Conservation (phyloP, 2,888 invertebrate genomes). For the Tachina grossa region DNA sequence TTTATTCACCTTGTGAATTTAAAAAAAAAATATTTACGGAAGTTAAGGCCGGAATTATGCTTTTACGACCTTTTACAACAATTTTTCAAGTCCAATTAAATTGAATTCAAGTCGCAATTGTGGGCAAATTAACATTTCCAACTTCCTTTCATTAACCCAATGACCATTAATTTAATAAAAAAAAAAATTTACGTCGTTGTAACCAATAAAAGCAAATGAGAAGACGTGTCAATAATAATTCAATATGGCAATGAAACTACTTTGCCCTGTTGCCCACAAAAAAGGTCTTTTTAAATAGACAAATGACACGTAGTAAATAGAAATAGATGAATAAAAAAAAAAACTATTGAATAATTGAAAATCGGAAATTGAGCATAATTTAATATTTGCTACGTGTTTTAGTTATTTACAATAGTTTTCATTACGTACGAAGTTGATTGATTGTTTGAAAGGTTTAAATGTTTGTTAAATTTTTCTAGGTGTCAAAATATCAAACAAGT, state of each 20-base stretch:
- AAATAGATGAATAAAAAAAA: constrained; percentile 2
- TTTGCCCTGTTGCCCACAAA: not conserved
- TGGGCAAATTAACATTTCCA: constrained; percentile 35
- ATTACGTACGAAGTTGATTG: constrained; percentile 17
- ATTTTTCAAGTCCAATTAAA: not conserved
- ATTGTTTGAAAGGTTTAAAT: constrained; percentile 17
- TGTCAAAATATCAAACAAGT: constrained; percentile 20
- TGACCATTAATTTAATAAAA: constrained; percentile 12
- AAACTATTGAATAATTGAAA: constrained; percentile 30
- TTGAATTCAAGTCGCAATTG: not conserved
- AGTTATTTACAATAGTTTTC: constrained; percentile 3
- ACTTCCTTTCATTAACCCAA: constrained; percentile 38
- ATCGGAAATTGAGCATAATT: constrained; percentile 60
- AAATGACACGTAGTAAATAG: not conserved
- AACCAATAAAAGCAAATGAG: constrained; percentile 29
- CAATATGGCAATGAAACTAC: constrained; percentile 39
- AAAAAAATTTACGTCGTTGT: constrained; percentile 7
- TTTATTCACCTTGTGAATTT: not conserved
- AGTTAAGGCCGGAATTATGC: not conserved
- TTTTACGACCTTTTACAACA: constrained; percentile 8
- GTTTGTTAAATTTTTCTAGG: constrained; percentile 3
- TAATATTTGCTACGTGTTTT: constrained; percentile 48
- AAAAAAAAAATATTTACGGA: not conserved
- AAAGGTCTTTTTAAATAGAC: not conserved
- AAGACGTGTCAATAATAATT: constrained; percentile 56